Evolutionary conservation across 2,888 invertebrate genomes (phyloP), one percentile per base, ranked within the genome.

Genomic region (Tridacna crocea): DNA sequence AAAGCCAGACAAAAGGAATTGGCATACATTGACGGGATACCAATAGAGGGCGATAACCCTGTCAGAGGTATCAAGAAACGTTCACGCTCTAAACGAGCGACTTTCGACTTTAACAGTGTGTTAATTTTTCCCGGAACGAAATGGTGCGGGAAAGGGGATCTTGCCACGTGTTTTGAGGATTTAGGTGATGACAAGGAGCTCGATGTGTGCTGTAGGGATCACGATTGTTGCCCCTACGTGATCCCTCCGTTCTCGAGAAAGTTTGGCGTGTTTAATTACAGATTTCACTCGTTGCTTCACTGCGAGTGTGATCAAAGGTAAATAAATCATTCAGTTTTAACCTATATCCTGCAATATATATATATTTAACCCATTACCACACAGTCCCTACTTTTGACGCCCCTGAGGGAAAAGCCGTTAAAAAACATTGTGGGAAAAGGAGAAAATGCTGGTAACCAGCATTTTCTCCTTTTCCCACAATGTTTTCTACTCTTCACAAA

Each of bases 81-180:
- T 19, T 63, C 76, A 6, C 82, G 88, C 17, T 55, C 75, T 22
- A 82, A 77, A 51, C 76, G 88, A 47, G 68, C 84, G 8, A 63
- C 87, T 8, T 82, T 87, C 51, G 82, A 88, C 48, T 88, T 88
- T 46, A 84, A 82, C 79, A 86, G 86, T 93, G 95, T 97, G 89
- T 95, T 98, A 79, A 96, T 97, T 85, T 96, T 97, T 70, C 98
- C 98, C 0, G 98, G 98, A 72, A 98, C 98, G 0, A 97, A 97
- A 93, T 98, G 98, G 98, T 98, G 98, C 94, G 98, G 98, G 36
- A 97, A 97, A 90, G 98, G 98, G 0, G 97, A 96, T 92, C 96
- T 96, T 0, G 98, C 98, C 10, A 96, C 96, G 63, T 96, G 96
- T 87, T 97, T 97, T 94, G 97, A 97, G 77, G 96, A 97, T 90